phyloP scores from a whole-genome alignment of 2,888 invertebrate genomes.

The Ectemnius cavifrons region DNA sequence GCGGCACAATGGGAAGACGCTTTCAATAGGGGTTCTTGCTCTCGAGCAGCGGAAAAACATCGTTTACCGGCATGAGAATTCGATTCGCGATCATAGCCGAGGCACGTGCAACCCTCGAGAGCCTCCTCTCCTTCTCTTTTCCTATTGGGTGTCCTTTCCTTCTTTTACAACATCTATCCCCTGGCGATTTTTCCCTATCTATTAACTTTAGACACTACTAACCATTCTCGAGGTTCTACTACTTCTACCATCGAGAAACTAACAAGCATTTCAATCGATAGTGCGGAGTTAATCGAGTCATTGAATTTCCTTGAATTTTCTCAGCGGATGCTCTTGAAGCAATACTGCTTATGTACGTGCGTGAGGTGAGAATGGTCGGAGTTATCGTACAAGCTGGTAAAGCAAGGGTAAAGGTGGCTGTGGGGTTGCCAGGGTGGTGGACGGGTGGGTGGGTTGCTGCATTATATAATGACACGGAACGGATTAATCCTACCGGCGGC shows the following conservation, averaged over 20 bases:
- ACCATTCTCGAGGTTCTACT: no score
- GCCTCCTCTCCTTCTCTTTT: no score
- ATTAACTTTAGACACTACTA: no score
- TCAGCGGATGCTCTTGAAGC: not conserved
- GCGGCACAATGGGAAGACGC: constrained; percentile 33
- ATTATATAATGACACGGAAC: constrained; percentile 65
- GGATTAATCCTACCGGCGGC: constrained; percentile 61
- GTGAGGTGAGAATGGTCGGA: constrained; percentile 39
- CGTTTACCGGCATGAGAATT: constrained; percentile 55
- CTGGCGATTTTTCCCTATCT: no score
- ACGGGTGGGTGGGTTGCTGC: constrained; percentile 37
- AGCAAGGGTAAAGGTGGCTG: constrained; percentile 22
- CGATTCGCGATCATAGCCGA: constrained; percentile 10
- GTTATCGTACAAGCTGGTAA: constrained; percentile 41
- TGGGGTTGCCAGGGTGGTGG: constrained; percentile 16
- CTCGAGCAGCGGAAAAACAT: constrained; percentile 49
- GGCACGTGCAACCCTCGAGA: not conserved
- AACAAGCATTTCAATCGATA: not conserved
- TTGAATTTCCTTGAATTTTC: constrained; percentile 1
- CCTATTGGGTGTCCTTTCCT: no score
- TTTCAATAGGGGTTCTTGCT: constrained; percentile 32
- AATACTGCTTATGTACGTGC: no score
- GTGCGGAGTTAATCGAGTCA: not conserved
- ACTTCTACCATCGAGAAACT: no score
- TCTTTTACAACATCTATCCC: no score